A percentile compares a stretch with the other conserved stretches of the same genome.
These are phyloP conservation scores for Formica aserva DNA, from an alignment of 2,888 invertebrate species.

Conservation along the genomic window DNA sequence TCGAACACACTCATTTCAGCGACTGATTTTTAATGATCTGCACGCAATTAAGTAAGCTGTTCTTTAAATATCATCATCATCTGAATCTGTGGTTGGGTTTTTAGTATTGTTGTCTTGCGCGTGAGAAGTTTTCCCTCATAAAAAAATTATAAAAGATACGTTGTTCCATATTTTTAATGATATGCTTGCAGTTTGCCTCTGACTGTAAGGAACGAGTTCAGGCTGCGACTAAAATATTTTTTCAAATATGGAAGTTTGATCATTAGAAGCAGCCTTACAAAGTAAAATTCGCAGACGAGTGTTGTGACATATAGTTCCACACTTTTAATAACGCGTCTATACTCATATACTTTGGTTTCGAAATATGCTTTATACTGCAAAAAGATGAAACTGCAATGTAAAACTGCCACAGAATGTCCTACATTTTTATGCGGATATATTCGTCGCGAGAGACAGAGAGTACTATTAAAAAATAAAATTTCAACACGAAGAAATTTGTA, in stretches of 20 bases:
- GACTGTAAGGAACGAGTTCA: neutral
- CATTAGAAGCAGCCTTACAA: neutral
- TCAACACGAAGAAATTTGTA: neutral
- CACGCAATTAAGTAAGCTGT: slow-evolving; percentile 61
- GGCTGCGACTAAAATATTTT: neutral
- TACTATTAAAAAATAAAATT: slow-evolving; percentile 33
- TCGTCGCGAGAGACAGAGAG: too few relatives aligned
- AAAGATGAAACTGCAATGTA: neutral
- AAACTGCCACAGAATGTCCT: neutral
- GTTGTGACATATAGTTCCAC: neutral
- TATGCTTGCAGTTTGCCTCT: slow-evolving; percentile 1
- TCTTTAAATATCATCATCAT: neutral
- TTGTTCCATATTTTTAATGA: slow-evolving; percentile 16
- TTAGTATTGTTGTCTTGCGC: neutral
- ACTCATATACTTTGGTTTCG: neutral
- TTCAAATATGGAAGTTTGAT: slow-evolving; percentile 14
- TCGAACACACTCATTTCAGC: slow-evolving; percentile 37
- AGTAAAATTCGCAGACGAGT: neutral
- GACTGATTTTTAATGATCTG: slow-evolving; percentile 67
- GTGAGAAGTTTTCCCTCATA: neutral
- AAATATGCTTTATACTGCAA: neutral
- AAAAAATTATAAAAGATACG: neutral
- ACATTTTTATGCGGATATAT: neutral
- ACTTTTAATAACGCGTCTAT: slow-evolving; percentile 27
- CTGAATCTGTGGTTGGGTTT: neutral